Percentiles rank a stretch among this genome's conserved stretches.
Evolutionary conservation across 1,140 invertebrate genomes (phyloP).

Genomic region (Orchesella cincta): DNA sequence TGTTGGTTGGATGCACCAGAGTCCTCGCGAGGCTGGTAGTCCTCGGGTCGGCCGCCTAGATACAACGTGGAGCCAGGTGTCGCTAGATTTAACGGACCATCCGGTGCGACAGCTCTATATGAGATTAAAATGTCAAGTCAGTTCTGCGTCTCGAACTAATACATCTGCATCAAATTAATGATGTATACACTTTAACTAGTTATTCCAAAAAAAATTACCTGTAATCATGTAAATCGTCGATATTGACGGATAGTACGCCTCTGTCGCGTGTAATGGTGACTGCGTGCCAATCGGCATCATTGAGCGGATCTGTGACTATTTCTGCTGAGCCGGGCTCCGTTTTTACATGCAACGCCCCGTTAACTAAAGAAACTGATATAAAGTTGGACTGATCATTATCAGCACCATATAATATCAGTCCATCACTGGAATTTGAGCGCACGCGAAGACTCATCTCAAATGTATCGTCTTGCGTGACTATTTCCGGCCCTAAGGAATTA

Average conservation of each 20-base stretch:
- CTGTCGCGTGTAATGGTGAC: constrained; percentile 76
- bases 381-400: constrained; percentile 66
- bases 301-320: constrained; percentile 53
- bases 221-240: constrained; percentile 77
- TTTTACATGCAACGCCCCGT: constrained; percentile 71
- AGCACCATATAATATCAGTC: constrained; percentile 74
- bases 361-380: constrained; percentile 68
- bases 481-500: not conserved
- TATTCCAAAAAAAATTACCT: constrained; percentile 58
- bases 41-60: constrained; percentile 78
- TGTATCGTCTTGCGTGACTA: constrained; percentile 41
- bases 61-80: constrained; percentile 65
- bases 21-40: constrained; percentile 57
- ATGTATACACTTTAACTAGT: no score
- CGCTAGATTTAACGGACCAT: constrained; percentile 64
- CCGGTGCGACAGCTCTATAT: constrained; percentile 60
- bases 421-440: constrained; percentile 74
- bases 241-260: constrained; percentile 68
- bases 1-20: constrained; percentile 57
- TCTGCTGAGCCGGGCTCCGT: constrained; percentile 40
- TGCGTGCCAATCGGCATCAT: constrained; percentile 91
- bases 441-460: constrained; percentile 82
- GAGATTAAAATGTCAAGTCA: constrained; percentile 44
- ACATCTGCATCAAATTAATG: no score
- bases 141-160: no score